Base-by-base conservation (phyloP, 2,797 vertebrate genomes). In the Pyrocephalus nanus region DNA sequence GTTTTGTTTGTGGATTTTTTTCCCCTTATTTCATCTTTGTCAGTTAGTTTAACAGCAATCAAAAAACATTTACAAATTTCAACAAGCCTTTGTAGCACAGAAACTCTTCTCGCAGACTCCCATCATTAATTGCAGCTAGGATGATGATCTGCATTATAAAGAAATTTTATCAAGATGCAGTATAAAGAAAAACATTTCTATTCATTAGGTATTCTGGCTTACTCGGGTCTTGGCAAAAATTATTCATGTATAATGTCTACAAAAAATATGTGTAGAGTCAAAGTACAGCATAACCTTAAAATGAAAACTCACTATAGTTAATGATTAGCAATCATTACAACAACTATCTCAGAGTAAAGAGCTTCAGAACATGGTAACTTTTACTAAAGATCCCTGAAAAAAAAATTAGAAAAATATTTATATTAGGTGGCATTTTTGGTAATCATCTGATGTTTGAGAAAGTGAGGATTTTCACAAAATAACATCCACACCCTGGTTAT, bases 61-160 rank as follows among this genome's bases (percentile, higher is more conserved):
- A 84, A 85, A 88, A 88, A 89, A 75, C 66, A 86, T 90, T 91
- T 67, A 65, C 27, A 90, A 42, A 57, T 61, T 79, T 60, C n/a
- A 62, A 62, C 38, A 69, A 53, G 40, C 36, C 91, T 95, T 90
- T 20, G 51, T 50, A 80, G n/a, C 48, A 78, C 42, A 75, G 66
- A 79, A 74, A 9, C 30, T 82, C 16, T 72, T 91, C 21, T 57
- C 23, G 55, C 18, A 81, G 18, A 51, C 18, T 82, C 15, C 26
- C 16, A 43, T 86, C 25, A 71, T 72, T 92, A 91, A 86, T 8
- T 86, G 40, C 13, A 82, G 29, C 10, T 36, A 75, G 9, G 14
- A 32, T 29, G 26, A 80, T 32, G 14, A 67, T 85, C 32, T 86
- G n/a, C 14, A 5, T 89, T 47, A 66, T 27, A 75, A 78, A 88